These are phyloP conservation scores for Hydrotaea diabolus DNA, from an alignment of 2,888 invertebrate species.

Conservation along the genomic window DNA sequence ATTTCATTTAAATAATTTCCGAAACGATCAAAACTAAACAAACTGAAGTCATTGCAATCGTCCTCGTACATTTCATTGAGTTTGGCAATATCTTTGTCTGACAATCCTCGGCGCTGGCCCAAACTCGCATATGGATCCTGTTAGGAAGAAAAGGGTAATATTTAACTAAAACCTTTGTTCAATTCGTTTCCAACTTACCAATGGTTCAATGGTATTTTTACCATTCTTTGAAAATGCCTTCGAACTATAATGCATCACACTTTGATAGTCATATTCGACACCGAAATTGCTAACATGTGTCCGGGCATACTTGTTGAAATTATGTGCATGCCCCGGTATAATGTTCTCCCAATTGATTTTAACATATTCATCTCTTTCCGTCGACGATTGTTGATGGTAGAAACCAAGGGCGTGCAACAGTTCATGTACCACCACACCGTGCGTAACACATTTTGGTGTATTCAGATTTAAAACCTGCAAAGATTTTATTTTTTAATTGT, in stretches of 20 bases:
- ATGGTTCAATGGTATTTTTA: conserved; percentile 85
- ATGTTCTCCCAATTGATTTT: conserved; percentile 88
- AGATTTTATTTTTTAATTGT: background rate
- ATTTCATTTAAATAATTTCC: conserved; percentile 73
- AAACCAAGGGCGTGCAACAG: conserved; percentile 90
- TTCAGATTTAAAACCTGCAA: conserved; percentile 82
- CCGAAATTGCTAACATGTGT: conserved; percentile 85
- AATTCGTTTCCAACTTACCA: conserved; percentile 74
- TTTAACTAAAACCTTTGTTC: background rate
- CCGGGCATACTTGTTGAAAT: conserved; percentile 86
- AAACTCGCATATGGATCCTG: conserved; percentile 81
- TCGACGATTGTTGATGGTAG: conserved; percentile 91
- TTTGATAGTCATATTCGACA: conserved; percentile 86
- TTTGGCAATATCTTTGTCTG: conserved; percentile 82
- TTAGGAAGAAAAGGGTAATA: conserved; percentile 32
- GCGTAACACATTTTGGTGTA: conserved; percentile 83
- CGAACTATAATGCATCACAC: conserved; percentile 88
- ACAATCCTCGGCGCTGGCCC: conserved; percentile 82
- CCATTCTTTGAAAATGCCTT: conserved; percentile 86
- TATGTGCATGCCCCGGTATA: conserved; percentile 81
- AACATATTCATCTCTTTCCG: conserved; percentile 89
- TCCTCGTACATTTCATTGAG: conserved; percentile 82
- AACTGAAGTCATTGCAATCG: conserved; percentile 74
- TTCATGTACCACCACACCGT: conserved; percentile 88
- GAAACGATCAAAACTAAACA: conserved; percentile 72